A percentile compares a stretch with the other conserved stretches of the same genome.
Evolutionary conservation across 2,888 invertebrate species (phyloP).

Genomic region (Frankliniella intonsa): DNA sequence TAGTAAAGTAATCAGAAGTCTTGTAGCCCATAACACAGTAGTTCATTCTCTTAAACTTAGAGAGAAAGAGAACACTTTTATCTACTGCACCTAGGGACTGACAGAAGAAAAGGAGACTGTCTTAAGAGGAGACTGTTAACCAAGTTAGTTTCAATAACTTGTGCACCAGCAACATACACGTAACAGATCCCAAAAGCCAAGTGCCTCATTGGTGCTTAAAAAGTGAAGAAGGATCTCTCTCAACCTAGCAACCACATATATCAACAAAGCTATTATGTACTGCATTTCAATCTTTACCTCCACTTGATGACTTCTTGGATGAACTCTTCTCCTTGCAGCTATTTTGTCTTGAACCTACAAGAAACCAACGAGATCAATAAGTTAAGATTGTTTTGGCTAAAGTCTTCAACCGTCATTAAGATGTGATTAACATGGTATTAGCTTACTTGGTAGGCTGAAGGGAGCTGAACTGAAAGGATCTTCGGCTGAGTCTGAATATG

Average conservation of each 20-base stretch:
- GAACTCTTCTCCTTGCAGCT: conserved; percentile 36
- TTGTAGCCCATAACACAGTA: neutral
- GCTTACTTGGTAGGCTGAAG: conserved; percentile 65
- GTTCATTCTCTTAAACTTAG: neutral
- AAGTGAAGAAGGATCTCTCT: neutral
- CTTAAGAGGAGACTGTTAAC: too few species aligned
- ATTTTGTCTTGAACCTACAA: conserved; percentile 37
- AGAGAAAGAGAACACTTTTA: neutral
- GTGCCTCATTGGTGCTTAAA: neutral
- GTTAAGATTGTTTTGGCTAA: too few species aligned
- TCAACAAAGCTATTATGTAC: conserved; percentile 37
- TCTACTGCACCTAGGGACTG: too few species aligned
- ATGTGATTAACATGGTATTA: too few species aligned
- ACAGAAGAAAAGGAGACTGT: too few species aligned
- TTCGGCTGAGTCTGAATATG: conserved; percentile 50
- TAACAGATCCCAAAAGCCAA: neutral
- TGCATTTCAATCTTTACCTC: conserved; percentile 49
- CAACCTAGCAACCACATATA: neutral
- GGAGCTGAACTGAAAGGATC: conserved; percentile 81
- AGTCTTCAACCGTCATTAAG: too few species aligned
- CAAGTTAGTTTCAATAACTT: too few species aligned
- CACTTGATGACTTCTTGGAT: conserved; percentile 38
- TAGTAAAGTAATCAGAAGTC: too few species aligned
- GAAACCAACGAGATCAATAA: conserved; percentile 32
- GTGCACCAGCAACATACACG: neutral